A percentile compares a stretch with the other conserved stretches of the same genome.
Conservation (phyloP, 2,797 vertebrate genomes). For the Melanotaenia pygmaea region DNA sequence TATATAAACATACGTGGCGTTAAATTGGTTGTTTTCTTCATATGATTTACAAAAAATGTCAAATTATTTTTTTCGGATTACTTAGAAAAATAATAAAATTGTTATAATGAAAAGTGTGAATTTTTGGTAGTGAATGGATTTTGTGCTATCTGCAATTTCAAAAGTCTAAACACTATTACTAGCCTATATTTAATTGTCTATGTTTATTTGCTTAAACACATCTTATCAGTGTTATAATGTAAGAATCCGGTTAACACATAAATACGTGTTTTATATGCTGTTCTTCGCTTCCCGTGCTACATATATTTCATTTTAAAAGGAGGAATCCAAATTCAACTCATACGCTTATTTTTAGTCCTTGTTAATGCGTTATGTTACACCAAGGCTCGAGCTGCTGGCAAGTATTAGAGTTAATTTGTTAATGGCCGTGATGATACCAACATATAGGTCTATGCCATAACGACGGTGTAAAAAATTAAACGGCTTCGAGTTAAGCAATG, state of each 20-base stretch:
- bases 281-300: constrained; percentile 1
- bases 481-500: not conserved
- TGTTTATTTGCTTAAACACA: not conserved
- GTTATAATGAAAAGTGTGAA: no score
- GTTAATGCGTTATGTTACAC: constrained; percentile 58
- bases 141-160: not conserved
- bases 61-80: not conserved
- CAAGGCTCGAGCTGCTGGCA: constrained; percentile 20
- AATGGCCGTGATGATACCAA: constrained; percentile 51
- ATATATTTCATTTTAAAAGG: constrained; percentile 41
- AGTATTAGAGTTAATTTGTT: constrained; percentile 56
- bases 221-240: not conserved
- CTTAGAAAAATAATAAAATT: no score
- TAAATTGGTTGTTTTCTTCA: not conserved
- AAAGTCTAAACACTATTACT: not conserved
- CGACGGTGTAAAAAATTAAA: constrained; percentile 43
- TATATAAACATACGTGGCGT: not conserved
- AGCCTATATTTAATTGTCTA: not conserved
- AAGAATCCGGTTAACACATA: not conserved
- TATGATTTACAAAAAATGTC: not conserved
- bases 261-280: not conserved
- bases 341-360: constrained; percentile 31
- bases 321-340: constrained; percentile 39
- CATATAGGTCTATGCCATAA: constrained; percentile 44
- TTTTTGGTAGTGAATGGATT: not conserved